phyloP scores from a whole-genome alignment of 2,888 invertebrate genomes.

The Pollenia angustigena region DNA sequence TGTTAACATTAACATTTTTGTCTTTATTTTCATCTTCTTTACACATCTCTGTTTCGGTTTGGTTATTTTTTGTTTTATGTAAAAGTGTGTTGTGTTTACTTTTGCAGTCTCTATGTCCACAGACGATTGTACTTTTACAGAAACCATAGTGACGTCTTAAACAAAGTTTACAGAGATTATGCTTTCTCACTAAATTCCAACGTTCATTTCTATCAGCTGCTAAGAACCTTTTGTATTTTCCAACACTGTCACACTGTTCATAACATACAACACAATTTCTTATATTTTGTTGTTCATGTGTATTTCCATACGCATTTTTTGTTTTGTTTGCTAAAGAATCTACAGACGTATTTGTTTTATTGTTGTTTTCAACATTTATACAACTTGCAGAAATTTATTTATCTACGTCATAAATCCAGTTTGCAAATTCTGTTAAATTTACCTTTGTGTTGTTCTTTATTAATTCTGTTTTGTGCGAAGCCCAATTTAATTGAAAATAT shows the following conservation, averaged over 20 bases:
- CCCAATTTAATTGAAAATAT: slow-evolving; percentile 39
- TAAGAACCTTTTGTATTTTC: slow-evolving; percentile 29
- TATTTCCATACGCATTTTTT: slow-evolving; percentile 47
- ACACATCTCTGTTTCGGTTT: background rate
- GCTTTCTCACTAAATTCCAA: slow-evolving; percentile 9
- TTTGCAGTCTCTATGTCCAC: slow-evolving; percentile 28
- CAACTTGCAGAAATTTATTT: slow-evolving; percentile 32
- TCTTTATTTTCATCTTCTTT: slow-evolving; percentile 1
- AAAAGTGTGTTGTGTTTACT: slow-evolving; percentile 44
- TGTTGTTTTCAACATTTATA: slow-evolving; percentile 25
- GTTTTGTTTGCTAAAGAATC: slow-evolving; percentile 15
- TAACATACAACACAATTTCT: slow-evolving; percentile 32
- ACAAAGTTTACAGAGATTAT: slow-evolving; percentile 16
- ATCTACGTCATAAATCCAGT: slow-evolving; percentile 41
- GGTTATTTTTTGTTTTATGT: background rate
- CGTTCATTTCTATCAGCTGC: slow-evolving; percentile 33
- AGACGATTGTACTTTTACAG: slow-evolving; percentile 19
- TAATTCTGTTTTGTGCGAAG: slow-evolving; percentile 20
- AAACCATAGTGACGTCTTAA: background rate
- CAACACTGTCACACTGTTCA: slow-evolving; percentile 33
- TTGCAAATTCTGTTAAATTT: slow-evolving; percentile 47
- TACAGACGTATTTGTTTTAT: background rate
- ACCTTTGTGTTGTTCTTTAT: slow-evolving; percentile 23
- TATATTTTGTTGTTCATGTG: slow-evolving; percentile 25
- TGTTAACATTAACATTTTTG: background rate